Conservation (phyloP, 1,140 invertebrate species). For the Drosophila serrata region DNA sequence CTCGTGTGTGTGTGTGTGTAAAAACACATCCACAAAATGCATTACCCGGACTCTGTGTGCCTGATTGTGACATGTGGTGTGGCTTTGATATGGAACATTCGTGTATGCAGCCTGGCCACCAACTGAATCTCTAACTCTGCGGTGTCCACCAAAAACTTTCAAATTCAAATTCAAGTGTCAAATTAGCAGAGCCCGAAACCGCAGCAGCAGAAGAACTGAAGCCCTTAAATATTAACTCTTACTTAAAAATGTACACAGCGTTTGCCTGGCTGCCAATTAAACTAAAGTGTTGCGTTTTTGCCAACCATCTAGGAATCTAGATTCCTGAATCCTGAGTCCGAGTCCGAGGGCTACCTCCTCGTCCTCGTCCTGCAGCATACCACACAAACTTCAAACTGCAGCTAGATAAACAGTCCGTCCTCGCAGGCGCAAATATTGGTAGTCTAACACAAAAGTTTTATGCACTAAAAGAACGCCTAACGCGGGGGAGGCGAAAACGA, state of each 20-base stretch:
- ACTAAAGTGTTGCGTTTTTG: slow-evolving; percentile 72
- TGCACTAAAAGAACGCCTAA: slow-evolving; percentile 61
- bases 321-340: slow-evolving; percentile 4
- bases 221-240: slow-evolving; percentile 76
- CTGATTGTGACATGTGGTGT: slow-evolving; percentile 57
- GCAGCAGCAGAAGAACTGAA: slow-evolving; percentile 17
- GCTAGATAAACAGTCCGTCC: slow-evolving; percentile 69
- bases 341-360: slow-evolving; percentile 3
- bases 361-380: slow-evolving; percentile 45
- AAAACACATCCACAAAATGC: slow-evolving; percentile 15
- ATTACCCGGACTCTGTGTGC: neutral
- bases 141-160: slow-evolving; percentile 27
- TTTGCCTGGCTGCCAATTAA: slow-evolving; percentile 73
- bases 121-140: slow-evolving; percentile 33
- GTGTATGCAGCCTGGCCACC: slow-evolving; percentile 35
- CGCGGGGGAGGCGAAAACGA: neutral
- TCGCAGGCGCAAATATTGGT: slow-evolving; percentile 76
- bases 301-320: slow-evolving; percentile 24
- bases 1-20: slow-evolving; percentile 14
- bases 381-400: slow-evolving; percentile 69
- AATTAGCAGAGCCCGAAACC: slow-evolving; percentile 53
- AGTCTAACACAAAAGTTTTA: slow-evolving; percentile 79
- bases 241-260: slow-evolving; percentile 78
- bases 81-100: slow-evolving; percentile 64
- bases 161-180: slow-evolving; percentile 65